A percentile compares a stretch with the other conserved stretches of the same genome.
Conservation (phyloP, 2,797 vertebrate genomes). For the Chaetodon trifasciatus region DNA sequence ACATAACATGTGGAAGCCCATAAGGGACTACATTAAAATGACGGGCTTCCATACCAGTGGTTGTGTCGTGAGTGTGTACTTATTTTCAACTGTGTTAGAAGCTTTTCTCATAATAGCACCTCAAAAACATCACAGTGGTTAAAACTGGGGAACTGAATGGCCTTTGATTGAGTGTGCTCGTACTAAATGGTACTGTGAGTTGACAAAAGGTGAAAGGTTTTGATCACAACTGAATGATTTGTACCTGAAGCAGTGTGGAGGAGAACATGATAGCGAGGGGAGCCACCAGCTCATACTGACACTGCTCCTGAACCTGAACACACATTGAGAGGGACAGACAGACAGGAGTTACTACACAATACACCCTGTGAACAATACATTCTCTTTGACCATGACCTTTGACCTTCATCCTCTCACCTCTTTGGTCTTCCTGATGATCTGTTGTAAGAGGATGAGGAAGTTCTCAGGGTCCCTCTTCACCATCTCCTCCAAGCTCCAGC, state of each 20-base stretch:
- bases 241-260: constrained; percentile 93
- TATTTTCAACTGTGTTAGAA: no score
- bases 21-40: no score
- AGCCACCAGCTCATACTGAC: constrained; percentile 92
- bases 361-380: no score
- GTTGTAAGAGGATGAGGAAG: constrained; percentile 95
- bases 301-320: constrained; percentile 91
- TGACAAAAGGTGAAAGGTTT: not conserved
- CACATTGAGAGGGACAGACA: not conserved
- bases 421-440: constrained; percentile 92
- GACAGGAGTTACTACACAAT: not conserved
- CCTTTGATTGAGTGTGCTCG: not conserved
- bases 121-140: not conserved
- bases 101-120: not conserved
- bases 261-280: constrained; percentile 95
- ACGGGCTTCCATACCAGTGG: no score
- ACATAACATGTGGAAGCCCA: no score
- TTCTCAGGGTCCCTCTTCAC: constrained; percentile 94
- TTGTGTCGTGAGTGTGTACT: no score
- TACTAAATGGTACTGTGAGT: not conserved
- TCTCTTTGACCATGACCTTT: not conserved
- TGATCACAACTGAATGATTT: constrained; percentile 16
- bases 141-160: constrained; percentile 37
- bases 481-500: constrained; percentile 97
- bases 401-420: constrained; percentile 85